Percentiles rank a stretch among this genome's conserved stretches.
These are phyloP conservation scores for Sprattus sprattus DNA, from an alignment of 2,113 vertebrate genomes.

Conservation along the genomic window DNA sequence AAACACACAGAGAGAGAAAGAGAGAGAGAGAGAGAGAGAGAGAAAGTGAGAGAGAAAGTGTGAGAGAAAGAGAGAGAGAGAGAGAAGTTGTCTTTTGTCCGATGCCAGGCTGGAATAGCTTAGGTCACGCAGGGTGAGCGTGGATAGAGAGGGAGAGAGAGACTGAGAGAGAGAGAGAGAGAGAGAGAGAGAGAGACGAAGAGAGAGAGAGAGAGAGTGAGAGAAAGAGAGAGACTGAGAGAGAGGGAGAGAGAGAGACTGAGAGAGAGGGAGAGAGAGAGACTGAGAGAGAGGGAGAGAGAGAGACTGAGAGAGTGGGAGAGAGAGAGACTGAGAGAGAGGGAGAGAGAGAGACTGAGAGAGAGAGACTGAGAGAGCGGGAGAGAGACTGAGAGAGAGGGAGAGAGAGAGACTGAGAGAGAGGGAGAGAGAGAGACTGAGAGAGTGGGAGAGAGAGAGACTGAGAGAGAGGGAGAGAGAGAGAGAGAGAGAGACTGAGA, in stretches of 20 bases:
- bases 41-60: neutral
- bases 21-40: slow-evolving; percentile 10
- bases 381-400: neutral
- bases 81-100: neutral
- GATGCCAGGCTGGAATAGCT: neutral
- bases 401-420: neutral
- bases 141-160: neutral
- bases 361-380: slow-evolving; percentile 14
- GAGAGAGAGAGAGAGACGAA: slow-evolving; percentile 4
- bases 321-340: slow-evolving; percentile 10
- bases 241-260: neutral
- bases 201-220: neutral
- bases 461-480: slow-evolving; percentile 4
- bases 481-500: slow-evolving; percentile 1
- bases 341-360: neutral
- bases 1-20: neutral
- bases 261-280: slow-evolving; percentile 14
- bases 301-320: neutral
- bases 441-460: neutral
- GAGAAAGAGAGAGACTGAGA: too few relatives aligned
- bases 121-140: neutral
- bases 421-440: too few relatives aligned
- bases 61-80: neutral
- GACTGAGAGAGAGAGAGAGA: too few relatives aligned
- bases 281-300: neutral